phyloP scores from a whole-genome alignment of 2,888 invertebrate species.

The Drosophila vallismaia region DNA sequence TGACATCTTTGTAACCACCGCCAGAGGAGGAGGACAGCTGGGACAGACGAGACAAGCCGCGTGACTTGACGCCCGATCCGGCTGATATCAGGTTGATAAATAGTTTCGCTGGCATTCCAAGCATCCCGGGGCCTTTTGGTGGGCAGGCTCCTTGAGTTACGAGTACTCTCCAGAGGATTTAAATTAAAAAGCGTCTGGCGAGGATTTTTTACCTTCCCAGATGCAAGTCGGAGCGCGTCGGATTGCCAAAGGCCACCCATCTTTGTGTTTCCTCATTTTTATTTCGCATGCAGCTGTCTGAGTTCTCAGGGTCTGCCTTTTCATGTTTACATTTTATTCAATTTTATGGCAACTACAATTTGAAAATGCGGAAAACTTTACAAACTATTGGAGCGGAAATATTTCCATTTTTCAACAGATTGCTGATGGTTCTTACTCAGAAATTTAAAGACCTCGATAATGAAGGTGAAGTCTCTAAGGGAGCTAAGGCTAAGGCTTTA shows the following conservation, averaged over 20 bases:
- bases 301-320: conserved; percentile 43
- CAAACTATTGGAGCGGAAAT: conserved; percentile 19
- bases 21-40: not conserved
- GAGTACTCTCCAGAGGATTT: conserved; percentile 26
- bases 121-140: conserved; percentile 2
- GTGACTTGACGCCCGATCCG: conserved; percentile 57
- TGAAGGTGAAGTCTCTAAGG: too few species aligned
- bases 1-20: conserved; percentile 44
- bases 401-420: not conserved
- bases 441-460: not conserved
- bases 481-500: not conserved
- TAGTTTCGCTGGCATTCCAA: conserved; percentile 51
- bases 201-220: conserved; percentile 7
- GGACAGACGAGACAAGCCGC: conserved; percentile 7
- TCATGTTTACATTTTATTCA: conserved; percentile 6
- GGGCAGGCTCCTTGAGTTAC: conserved; percentile 22
- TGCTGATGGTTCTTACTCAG: not conserved
- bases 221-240: conserved; percentile 6
- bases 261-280: conserved; percentile 2
- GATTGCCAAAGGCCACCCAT: conserved; percentile 12
- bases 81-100: conserved; percentile 64
- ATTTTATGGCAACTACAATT: conserved; percentile 18
- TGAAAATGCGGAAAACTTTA: conserved; percentile 33
- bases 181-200: conserved; percentile 39
- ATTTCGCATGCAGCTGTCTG: conserved; percentile 45